Evolutionary conservation across 2,797 vertebrate genomes (phyloP).

Genomic region (Falco berigora): DNA sequence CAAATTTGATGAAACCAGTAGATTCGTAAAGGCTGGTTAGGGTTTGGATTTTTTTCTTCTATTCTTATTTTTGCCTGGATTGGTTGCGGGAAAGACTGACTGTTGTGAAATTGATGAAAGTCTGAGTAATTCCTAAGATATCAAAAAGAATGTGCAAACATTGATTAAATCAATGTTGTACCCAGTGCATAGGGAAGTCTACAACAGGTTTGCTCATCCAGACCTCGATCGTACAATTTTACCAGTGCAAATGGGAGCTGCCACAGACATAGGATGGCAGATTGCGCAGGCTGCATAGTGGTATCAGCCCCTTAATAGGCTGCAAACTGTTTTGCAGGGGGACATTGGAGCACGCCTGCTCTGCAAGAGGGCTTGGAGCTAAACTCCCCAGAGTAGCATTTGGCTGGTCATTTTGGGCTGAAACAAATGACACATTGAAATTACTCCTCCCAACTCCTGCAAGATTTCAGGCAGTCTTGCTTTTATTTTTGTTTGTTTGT

Average conservation of each 20-base stretch:
- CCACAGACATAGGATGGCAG: neutral
- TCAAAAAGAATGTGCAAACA: neutral
- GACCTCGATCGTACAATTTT: neutral
- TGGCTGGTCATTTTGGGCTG: neutral
- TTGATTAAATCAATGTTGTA: neutral
- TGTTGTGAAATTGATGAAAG: neutral
- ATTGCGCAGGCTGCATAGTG: neutral
- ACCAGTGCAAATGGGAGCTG: neutral
- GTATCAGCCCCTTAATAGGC: neutral
- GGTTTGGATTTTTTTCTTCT: neutral
- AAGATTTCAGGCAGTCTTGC: constrained; percentile 3
- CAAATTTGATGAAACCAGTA: neutral
- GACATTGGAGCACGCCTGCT: neutral
- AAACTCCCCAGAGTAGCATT: neutral
- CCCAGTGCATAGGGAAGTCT: neutral
- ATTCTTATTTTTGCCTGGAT: neutral
- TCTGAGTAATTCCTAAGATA: neutral
- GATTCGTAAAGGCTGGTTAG: neutral
- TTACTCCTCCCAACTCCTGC: neutral
- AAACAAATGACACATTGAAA: constrained; percentile 47
- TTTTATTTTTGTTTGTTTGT: constrained; percentile 59
- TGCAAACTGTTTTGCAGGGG: neutral
- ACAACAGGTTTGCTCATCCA: neutral
- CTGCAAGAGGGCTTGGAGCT: neutral
- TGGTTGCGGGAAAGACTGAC: neutral